Conservation (phyloP, 2,888 invertebrate species). For the Kuschelorhynchus macadamiae region DNA sequence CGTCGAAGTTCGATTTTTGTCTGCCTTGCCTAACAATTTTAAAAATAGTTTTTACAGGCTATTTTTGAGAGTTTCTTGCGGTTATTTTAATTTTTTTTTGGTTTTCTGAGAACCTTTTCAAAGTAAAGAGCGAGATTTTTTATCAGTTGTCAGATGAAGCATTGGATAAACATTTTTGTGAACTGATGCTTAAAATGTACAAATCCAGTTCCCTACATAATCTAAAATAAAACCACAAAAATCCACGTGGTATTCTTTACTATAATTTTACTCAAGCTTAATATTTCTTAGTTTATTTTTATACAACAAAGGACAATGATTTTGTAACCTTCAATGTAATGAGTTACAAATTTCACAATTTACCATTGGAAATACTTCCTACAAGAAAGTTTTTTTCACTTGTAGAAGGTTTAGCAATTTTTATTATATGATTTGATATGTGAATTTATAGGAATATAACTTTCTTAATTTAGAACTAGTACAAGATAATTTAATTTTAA, state of each 20-base stretch:
- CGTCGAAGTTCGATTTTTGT: slow-evolving; percentile 56
- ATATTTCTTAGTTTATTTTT: slow-evolving; percentile 9
- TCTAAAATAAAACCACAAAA: neutral
- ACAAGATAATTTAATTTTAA: no score
- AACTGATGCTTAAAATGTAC: neutral
- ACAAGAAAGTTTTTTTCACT: slow-evolving; percentile 39
- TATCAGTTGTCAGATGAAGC: slow-evolving; percentile 35
- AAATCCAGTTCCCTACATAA: no score
- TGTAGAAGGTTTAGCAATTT: neutral
- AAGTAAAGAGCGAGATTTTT: slow-evolving; percentile 39
- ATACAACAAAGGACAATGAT: slow-evolving; percentile 20
- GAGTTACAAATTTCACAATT: slow-evolving; percentile 33
- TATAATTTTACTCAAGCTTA: neutral
- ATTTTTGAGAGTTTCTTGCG: slow-evolving; percentile 41
- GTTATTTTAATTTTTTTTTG: slow-evolving; percentile 24
- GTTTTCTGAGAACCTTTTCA: slow-evolving; percentile 17
- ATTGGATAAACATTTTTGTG: slow-evolving; percentile 7
- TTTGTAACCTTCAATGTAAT: slow-evolving; percentile 40
- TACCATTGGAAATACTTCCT: slow-evolving; percentile 42
- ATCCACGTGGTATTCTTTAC: slow-evolving; percentile 1
- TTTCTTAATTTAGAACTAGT: no score
- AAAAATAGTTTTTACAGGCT: slow-evolving; percentile 53
- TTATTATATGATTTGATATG: neutral
- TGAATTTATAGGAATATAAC: neutral
- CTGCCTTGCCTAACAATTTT: slow-evolving; percentile 49